A percentile compares a stretch with the other conserved stretches of the same genome.
phyloP scores from a whole-genome alignment of 2,113 vertebrate species.

The Seriola dumerili region DNA sequence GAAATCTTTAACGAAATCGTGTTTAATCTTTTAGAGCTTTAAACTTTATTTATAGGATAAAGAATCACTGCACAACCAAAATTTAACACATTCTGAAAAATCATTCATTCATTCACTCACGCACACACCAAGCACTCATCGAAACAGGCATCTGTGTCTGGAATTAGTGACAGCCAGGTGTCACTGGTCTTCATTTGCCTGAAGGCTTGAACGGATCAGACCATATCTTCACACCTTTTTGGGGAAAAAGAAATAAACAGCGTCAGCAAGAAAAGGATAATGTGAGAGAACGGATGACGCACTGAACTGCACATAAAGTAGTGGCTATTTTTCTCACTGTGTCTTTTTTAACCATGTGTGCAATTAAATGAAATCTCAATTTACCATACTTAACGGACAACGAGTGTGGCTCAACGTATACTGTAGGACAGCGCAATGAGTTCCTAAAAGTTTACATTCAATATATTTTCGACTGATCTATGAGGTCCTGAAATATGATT shows the following conservation, averaged over 20 bases:
- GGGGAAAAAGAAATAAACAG: not conserved
- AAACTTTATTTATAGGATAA: constrained; percentile 71
- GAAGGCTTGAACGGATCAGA: constrained; percentile 83
- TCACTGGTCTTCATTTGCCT: constrained; percentile 68
- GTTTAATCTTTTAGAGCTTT: constrained; percentile 3
- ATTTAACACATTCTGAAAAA: constrained; percentile 26
- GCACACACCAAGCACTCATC: constrained; percentile 50
- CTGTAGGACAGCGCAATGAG: too few species aligned
- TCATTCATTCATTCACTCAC: constrained; percentile 56
- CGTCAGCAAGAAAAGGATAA: not conserved
- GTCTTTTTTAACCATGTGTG: not conserved
- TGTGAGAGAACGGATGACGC: not conserved
- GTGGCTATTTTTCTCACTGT: not conserved
- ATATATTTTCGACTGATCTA: not conserved
- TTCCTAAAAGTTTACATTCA: not conserved
- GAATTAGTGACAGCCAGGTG: not conserved
- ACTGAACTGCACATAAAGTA: not conserved
- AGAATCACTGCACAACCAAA: constrained; percentile 7
- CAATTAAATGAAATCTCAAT: not conserved
- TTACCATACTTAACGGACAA: too few species aligned
- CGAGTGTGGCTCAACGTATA: too few species aligned
- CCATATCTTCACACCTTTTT: constrained; percentile 84
- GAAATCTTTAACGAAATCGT: too few species aligned
- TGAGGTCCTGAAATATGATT: not conserved
- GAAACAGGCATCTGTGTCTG: constrained; percentile 3